A percentile compares a stretch with the other conserved stretches of the same genome.
phyloP scores from a whole-genome alignment of 2,797 vertebrate genomes.

The Sphaeramia orbicularis region DNA sequence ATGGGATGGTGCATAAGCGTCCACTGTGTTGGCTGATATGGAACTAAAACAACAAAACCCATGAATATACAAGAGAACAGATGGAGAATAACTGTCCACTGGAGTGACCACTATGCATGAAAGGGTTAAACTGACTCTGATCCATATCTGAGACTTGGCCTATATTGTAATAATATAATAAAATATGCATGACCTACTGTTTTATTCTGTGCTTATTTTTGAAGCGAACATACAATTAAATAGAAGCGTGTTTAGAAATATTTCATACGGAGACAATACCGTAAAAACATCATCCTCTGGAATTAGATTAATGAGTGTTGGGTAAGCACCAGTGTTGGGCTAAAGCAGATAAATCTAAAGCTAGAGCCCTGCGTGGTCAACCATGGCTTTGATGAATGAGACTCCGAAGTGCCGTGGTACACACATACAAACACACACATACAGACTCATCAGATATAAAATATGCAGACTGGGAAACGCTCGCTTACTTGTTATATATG shows the following conservation, averaged over 20 bases:
- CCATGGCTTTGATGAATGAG: slow-evolving; percentile 79
- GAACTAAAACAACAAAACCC: too few relatives aligned
- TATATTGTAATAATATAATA: too few relatives aligned
- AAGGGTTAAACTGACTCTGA: too few relatives aligned
- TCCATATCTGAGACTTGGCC: too few relatives aligned
- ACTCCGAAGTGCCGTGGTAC: slow-evolving; percentile 61
- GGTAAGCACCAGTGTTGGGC: slow-evolving; percentile 61
- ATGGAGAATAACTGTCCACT: too few relatives aligned
- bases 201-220: slow-evolving; percentile 19
- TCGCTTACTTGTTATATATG: slow-evolving; percentile 12
- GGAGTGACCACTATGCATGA: too few relatives aligned
- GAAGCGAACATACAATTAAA: slow-evolving; percentile 9
- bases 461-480: slow-evolving; percentile 1
- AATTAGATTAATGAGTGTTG: slow-evolving; percentile 77
- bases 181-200: too few relatives aligned
- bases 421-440: slow-evolving; percentile 11
- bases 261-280: slow-evolving; percentile 29
- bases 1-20: too few relatives aligned
- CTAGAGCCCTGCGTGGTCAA: slow-evolving; percentile 60
- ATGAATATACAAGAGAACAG: too few relatives aligned
- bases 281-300: slow-evolving; percentile 52
- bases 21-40: too few relatives aligned
- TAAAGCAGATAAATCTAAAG: slow-evolving; percentile 77
- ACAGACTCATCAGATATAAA: not conserved
- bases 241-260: slow-evolving; percentile 10